Percentiles rank a stretch among this genome's conserved stretches.
phyloP scores from a whole-genome alignment of 2,113 vertebrate species.

The Choloepus hoffmanni region DNA sequence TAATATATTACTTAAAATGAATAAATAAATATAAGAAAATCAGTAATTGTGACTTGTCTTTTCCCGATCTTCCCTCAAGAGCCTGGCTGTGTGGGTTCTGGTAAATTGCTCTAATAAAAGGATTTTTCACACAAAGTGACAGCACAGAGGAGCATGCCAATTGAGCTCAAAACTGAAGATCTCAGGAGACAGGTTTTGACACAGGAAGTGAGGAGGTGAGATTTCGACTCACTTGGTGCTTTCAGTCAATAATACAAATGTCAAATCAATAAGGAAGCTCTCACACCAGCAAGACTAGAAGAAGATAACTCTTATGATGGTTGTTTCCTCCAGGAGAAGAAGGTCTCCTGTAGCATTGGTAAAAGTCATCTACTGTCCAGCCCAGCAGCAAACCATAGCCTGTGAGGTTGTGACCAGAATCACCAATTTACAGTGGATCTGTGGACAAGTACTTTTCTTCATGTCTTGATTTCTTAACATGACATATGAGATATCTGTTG shows the following conservation, averaged over 20 bases:
- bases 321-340: neutral
- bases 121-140: neutral
- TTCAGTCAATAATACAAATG: slow-evolving; percentile 17
- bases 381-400: neutral
- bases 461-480: neutral
- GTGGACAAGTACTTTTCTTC: neutral
- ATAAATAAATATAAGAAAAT: slow-evolving; percentile 9
- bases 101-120: neutral
- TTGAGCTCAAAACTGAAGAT: neutral
- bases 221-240: neutral
- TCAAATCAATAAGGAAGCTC: neutral
- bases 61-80: neutral
- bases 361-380: too few relatives aligned
- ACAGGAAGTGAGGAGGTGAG: neutral
- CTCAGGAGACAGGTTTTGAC: neutral
- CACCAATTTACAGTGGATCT: neutral
- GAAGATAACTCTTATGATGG: neutral
- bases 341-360: neutral
- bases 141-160: neutral
- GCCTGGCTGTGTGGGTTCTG: neutral
- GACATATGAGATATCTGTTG: neutral
- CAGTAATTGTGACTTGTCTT: neutral
- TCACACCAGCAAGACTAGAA: neutral
- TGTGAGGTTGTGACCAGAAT: neutral
- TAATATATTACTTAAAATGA: slow-evolving; percentile 37